These are phyloP conservation scores for Junonia oenone DNA, from an alignment of 2,888 invertebrate genomes.

Conservation along the genomic window DNA sequence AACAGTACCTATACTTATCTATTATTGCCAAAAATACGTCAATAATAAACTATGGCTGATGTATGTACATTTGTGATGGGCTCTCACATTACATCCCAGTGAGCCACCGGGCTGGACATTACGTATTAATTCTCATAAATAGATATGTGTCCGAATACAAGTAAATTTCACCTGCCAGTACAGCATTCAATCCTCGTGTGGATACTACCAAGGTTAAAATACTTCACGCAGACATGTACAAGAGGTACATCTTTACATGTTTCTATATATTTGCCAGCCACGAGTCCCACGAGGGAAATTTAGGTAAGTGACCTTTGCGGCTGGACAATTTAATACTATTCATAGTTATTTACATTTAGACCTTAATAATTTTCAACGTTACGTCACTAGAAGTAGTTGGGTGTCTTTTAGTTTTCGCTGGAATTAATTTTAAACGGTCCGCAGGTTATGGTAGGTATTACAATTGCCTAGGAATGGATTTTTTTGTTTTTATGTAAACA, in stretches of 20 bases:
- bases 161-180: background rate
- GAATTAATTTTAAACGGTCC: background rate
- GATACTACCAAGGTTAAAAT: background rate
- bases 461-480: too few species aligned
- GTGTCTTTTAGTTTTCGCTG: background rate
- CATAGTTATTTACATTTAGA: background rate
- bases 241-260: background rate
- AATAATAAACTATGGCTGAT: too few species aligned
- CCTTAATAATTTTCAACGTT: background rate
- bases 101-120: background rate
- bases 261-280: background rate
- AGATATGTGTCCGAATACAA: background rate
- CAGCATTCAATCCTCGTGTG: background rate
- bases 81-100: background rate
- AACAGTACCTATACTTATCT: too few species aligned
- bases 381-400: background rate
- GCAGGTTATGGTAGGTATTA: background rate
- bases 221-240: background rate
- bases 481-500: background rate
- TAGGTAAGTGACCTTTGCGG: constrained; percentile 8
- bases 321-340: constrained; percentile 12
- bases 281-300: constrained; percentile 10
- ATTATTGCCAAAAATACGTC: too few species aligned
- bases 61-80: background rate
- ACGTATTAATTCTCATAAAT: background rate